A percentile compares a stretch with the other conserved stretches of the same genome.
These are phyloP conservation scores for Alosa alosa DNA, from an alignment of 2,113 vertebrate species.

Conservation along the genomic window DNA sequence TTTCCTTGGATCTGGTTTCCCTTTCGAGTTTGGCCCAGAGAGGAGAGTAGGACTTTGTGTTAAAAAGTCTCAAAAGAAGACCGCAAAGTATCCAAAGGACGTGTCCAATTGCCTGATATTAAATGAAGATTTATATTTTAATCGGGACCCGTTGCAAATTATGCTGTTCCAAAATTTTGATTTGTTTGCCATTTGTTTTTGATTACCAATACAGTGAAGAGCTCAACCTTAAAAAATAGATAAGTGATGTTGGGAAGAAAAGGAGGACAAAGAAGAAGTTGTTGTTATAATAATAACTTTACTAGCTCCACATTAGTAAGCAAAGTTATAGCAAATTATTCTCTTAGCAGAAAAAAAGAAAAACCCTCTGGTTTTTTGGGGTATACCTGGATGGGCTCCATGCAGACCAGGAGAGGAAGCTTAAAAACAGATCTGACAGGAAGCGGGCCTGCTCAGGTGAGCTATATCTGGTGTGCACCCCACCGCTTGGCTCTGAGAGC, in stretches of 20 bases:
- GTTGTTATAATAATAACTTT: too few species aligned
- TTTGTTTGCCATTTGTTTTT: neutral
- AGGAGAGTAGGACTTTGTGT: constrained; percentile 15
- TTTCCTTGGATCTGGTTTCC: constrained; percentile 55
- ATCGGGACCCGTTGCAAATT: neutral
- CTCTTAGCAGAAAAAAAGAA: neutral
- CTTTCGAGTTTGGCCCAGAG: constrained; percentile 13
- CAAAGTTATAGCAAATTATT: neutral
- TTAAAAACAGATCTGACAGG: constrained; percentile 23
- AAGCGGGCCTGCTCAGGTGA: constrained; percentile 15
- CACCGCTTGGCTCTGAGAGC: constrained; percentile 20
- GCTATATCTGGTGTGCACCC: constrained; percentile 26
- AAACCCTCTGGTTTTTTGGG: neutral
- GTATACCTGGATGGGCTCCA: neutral
- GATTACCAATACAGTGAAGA: neutral
- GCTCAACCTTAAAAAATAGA: too few species aligned
- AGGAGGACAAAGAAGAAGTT: too few species aligned
- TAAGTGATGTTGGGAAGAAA: too few species aligned
- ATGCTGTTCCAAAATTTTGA: neutral
- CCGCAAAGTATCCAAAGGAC: neutral
- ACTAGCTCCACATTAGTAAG: neutral
- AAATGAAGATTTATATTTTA: neutral
- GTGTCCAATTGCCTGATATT: neutral
- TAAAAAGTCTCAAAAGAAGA: constrained; percentile 8
- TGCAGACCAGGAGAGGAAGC: neutral